These are phyloP conservation scores for Percina caprodes DNA, from an alignment of 2,113 vertebrate species.

Conservation along the genomic window DNA sequence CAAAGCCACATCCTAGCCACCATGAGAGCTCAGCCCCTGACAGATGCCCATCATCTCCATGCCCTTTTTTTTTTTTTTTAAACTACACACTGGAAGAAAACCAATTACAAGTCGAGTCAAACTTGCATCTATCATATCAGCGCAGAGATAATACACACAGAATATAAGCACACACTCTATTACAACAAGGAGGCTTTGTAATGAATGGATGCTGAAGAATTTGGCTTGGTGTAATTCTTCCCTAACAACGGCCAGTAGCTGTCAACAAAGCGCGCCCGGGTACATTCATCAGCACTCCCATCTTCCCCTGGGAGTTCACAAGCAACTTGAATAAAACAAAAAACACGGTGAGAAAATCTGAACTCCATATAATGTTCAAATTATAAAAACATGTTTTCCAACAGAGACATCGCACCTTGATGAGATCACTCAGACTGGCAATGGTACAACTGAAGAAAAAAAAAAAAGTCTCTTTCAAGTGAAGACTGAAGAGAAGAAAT, in stretches of 20 bases:
- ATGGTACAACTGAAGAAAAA: not conserved
- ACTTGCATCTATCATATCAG: not conserved
- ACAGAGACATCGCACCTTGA: not conserved
- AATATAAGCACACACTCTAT: not conserved
- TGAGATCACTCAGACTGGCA: not conserved
- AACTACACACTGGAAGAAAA: not conserved
- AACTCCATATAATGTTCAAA: not conserved
- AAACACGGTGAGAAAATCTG: not conserved
- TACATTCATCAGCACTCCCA: not conserved
- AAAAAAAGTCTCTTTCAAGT: not conserved
- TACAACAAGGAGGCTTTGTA: not conserved
- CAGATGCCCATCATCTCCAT: too few species aligned
- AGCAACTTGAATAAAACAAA: not conserved
- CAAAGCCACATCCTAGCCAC: too few species aligned
- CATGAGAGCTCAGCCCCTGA: too few species aligned
- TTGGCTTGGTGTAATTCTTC: conserved; percentile 13
- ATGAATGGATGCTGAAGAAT: conserved; percentile 19
- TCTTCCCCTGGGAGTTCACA: not conserved
- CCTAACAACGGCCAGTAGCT: conserved; percentile 4
- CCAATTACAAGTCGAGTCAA: not conserved
- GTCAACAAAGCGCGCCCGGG: not conserved
- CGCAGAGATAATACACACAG: not conserved
- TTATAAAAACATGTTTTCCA: not conserved
- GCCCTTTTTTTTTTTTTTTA: too few species aligned
- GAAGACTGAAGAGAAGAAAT: too few species aligned